Conservation (phyloP, 2,797 vertebrate species). For the Sebastes aleutianus region DNA sequence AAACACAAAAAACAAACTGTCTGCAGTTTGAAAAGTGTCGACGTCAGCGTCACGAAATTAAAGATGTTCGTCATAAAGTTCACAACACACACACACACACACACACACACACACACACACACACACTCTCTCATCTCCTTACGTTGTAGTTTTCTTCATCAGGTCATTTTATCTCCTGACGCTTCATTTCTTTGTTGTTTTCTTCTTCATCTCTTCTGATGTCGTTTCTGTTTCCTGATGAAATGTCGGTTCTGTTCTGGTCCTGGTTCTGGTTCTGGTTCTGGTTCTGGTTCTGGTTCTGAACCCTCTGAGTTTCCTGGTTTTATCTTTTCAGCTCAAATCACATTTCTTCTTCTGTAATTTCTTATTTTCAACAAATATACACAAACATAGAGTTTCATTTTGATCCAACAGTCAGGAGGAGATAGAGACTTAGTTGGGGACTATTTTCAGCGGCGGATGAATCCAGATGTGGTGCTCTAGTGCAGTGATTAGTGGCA, state of each 20-base stretch:
- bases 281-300: too few species aligned
- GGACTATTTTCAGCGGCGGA: background rate
- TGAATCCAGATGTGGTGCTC: background rate
- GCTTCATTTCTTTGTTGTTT: background rate
- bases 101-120: background rate
- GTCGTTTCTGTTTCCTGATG: too few species aligned
- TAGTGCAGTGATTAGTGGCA: background rate
- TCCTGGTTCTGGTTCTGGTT: too few species aligned
- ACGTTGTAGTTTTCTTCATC: background rate
- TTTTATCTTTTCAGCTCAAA: background rate
- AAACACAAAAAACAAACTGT: background rate
- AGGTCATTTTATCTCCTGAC: background rate
- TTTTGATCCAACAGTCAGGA: background rate
- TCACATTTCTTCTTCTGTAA: background rate
- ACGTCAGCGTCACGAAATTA: slow-evolving; percentile 14
- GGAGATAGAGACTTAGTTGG: background rate
- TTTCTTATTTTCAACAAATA: too few species aligned
- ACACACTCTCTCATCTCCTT: background rate
- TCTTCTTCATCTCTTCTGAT: background rate
- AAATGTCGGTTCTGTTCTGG: too few species aligned
- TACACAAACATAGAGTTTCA: too few species aligned
- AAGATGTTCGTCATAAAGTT: slow-evolving; percentile 32
- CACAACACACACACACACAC: background rate
- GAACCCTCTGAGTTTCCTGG: too few species aligned
- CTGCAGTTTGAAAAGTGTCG: slow-evolving; percentile 23